phyloP scores from a whole-genome alignment of 1,140 invertebrate species.

The Philopotamus ludificatus region DNA sequence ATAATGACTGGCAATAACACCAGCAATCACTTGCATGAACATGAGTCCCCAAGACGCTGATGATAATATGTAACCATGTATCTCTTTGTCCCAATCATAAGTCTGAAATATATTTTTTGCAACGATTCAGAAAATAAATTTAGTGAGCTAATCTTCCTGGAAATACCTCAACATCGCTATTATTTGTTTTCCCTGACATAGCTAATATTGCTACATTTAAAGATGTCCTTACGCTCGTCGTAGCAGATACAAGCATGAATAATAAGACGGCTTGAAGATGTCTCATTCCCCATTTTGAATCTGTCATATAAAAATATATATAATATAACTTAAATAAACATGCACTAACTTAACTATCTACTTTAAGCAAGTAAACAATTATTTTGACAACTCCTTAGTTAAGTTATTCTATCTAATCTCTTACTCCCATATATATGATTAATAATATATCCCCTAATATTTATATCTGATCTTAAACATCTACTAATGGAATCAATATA shows the following conservation, averaged over 20 bases:
- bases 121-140: constrained; percentile 26
- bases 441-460: no score
- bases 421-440: no score
- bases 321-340: background rate
- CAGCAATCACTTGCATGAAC: constrained; percentile 63
- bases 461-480: no score
- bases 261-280: constrained; percentile 27
- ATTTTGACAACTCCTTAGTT: no score
- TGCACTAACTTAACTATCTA: background rate
- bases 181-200: constrained; percentile 47
- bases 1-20: constrained; percentile 13
- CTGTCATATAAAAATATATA: no score
- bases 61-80: constrained; percentile 57
- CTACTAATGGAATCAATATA: no score
- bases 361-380: background rate
- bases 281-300: constrained; percentile 4
- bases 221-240: constrained; percentile 48
- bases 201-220: constrained; percentile 55
- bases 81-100: constrained; percentile 61
- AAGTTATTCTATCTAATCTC: no score
- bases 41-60: constrained; percentile 66
- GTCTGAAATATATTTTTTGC: constrained; percentile 45
- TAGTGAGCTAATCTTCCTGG: background rate
- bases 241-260: constrained; percentile 17
- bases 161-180: constrained; percentile 11